Base-by-base conservation (phyloP, 1,140 invertebrate species). In the Drosophila repleta region DNA sequence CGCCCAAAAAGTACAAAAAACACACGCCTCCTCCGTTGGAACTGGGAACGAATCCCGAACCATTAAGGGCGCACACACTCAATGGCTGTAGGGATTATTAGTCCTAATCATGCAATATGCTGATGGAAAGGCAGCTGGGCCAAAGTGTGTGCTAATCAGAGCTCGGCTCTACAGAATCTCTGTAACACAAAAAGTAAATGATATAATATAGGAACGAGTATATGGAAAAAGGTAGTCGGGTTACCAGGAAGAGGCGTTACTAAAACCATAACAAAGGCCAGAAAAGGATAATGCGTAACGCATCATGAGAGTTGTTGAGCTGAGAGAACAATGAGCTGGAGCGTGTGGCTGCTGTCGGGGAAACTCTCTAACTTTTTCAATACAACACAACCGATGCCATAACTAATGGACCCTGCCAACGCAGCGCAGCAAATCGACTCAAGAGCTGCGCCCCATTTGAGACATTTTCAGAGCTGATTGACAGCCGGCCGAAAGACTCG, bases 221-320 rank as follows among this genome's bases (percentile, higher is more conserved):
- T 13, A 35, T 35, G 39, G 15, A 51, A 75, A 81, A 78, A 75
- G n/a, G 74, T 66, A 74, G 65, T 87, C 76, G 76, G 82, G 78
- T 85, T 85, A 85, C 82, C 82, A 87, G 83, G 78, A 87, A 82
- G 78, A 57, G 82, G 82, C 82, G 82, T 87, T 72, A 55, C 82
- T 64, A 76, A 78, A 55, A 39, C 74, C 70, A 60, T 78, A 85
- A 81, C 85, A 89, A 88, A 66, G 55, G 65, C 43, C 52, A 60
- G n/a, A 43, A 66, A 65, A 79, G 78, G 81, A 84, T 81, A 84
- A 89, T 85, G 79, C 76, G 76, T 83, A 79, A 84, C 62, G 67
- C 74, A 78, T 79, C 62, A 67, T 75, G 67, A 69, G 49, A 65
- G 60, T 17, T 1, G 52, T 58, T 64, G 51, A 73, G 52, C 55